Conservation (phyloP, 2,113 vertebrate species). For the Oreochromis aureus region DNA sequence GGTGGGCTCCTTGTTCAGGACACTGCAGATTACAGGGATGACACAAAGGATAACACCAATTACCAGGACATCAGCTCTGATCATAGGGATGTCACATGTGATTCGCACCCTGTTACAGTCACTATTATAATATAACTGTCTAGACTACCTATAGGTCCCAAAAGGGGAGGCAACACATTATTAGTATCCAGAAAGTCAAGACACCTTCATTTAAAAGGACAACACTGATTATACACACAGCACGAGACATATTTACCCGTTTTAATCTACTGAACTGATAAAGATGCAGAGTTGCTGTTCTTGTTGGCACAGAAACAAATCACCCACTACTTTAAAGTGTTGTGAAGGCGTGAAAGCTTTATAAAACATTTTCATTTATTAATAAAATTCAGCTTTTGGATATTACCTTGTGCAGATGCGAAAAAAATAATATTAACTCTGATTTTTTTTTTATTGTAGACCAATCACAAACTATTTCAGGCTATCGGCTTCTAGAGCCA, state of each 20-base stretch:
- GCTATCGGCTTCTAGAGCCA: neutral
- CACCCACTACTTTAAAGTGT: neutral
- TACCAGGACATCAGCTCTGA: conserved; percentile 31
- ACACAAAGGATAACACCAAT: conserved; percentile 39
- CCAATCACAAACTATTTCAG: neutral
- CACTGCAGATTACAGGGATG: conserved; percentile 33
- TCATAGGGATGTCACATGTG: conserved; percentile 17
- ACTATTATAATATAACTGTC: conserved; percentile 24
- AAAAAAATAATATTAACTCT: neutral
- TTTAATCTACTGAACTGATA: neutral
- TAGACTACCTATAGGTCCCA: neutral
- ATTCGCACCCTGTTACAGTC: conserved; percentile 15
- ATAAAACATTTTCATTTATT: neutral
- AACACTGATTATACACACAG: conserved; percentile 13
- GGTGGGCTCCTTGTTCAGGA: neutral
- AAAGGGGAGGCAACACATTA: neutral
- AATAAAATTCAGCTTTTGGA: neutral
- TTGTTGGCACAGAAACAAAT: neutral
- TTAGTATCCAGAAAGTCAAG: conserved; percentile 25
- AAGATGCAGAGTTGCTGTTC: neutral
- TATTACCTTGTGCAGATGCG: neutral
- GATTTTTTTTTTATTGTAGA: neutral
- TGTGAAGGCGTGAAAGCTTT: neutral
- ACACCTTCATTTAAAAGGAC: conserved; percentile 28
- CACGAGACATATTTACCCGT: neutral